A percentile compares a stretch with the other conserved stretches of the same genome.
Evolutionary conservation across 1,140 invertebrate species (phyloP).

Genomic region (Drosophila eugracilis): DNA sequence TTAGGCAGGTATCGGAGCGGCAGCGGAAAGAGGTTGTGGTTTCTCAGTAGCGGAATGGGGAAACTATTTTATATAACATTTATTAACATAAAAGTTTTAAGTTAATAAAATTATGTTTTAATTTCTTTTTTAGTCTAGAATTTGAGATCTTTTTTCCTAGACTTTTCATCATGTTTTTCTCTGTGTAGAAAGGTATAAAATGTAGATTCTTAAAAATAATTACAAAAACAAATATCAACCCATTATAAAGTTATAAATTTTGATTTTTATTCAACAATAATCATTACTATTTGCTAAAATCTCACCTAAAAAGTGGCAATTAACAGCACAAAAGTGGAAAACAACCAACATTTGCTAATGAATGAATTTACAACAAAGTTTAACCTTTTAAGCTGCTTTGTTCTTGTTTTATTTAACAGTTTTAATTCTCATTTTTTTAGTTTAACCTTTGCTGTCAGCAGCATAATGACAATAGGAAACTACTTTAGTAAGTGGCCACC

Average conservation of each 20-base stretch:
- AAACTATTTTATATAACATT: background rate
- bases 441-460: background rate
- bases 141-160: too few species aligned
- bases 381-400: background rate
- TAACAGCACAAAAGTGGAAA: background rate
- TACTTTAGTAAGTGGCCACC: conserved; percentile 5
- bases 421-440: conserved; percentile 12
- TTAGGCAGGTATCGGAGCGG: background rate
- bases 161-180: too few species aligned
- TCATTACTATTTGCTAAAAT: too few species aligned
- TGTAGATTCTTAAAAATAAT: too few species aligned
- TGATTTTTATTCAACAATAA: too few species aligned
- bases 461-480: conserved; percentile 2
- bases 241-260: too few species aligned
- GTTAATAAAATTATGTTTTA: background rate
- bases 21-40: background rate
- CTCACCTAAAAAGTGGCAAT: too few species aligned
- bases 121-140: too few species aligned
- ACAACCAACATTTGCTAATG: background rate
- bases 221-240: too few species aligned
- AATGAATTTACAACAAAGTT: background rate
- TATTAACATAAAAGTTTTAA: background rate
- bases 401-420: conserved; percentile 16
- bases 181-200: too few species aligned
- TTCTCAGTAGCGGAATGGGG: background rate